Conservation (phyloP, 1,140 invertebrate genomes). For the Aricia agestis region DNA sequence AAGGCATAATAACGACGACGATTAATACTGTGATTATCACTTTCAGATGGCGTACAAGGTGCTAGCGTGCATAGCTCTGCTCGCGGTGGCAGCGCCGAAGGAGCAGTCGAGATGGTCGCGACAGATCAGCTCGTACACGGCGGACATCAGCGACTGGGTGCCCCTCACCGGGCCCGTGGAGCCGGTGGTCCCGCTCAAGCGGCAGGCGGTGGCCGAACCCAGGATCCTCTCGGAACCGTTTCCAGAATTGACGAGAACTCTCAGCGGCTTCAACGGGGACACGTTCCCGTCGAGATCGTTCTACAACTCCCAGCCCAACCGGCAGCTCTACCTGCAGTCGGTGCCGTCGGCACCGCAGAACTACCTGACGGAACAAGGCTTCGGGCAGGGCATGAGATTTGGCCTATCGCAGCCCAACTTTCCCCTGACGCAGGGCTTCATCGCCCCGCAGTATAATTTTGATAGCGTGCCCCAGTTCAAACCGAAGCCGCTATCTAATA, state of each 20-base stretch:
- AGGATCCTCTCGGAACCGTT: conserved; percentile 75
- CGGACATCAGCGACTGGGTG: conserved; percentile 67
- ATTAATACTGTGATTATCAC: neutral
- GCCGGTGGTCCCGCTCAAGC: conserved; percentile 45
- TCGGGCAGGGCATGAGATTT: conserved; percentile 58
- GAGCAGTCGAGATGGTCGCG: conserved; percentile 74
- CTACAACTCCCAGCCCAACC: conserved; percentile 49
- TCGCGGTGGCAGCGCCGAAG: conserved; percentile 66
- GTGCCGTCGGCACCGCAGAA: conserved; percentile 64
- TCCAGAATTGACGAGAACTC: conserved; percentile 58
- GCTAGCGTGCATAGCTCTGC: conserved; percentile 54
- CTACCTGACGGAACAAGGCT: conserved; percentile 59
- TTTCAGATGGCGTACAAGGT: conserved; percentile 56
- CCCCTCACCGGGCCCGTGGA: conserved; percentile 51
- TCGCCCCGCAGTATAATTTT: conserved; percentile 50
- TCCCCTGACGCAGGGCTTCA: conserved; percentile 63
- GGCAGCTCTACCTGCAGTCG: conserved; percentile 66
- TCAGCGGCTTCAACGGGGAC: conserved; percentile 58
- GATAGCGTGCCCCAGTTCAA: conserved; percentile 47
- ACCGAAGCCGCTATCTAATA: conserved; percentile 36
- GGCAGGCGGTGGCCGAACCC: conserved; percentile 67
- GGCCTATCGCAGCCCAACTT: conserved; percentile 55
- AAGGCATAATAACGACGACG: no score
- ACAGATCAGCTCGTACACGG: conserved; percentile 67
- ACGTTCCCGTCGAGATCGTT: conserved; percentile 49